These are phyloP conservation scores for Bettongia penicillata DNA, from an alignment of 2,113 vertebrate species.

Conservation along the genomic window DNA sequence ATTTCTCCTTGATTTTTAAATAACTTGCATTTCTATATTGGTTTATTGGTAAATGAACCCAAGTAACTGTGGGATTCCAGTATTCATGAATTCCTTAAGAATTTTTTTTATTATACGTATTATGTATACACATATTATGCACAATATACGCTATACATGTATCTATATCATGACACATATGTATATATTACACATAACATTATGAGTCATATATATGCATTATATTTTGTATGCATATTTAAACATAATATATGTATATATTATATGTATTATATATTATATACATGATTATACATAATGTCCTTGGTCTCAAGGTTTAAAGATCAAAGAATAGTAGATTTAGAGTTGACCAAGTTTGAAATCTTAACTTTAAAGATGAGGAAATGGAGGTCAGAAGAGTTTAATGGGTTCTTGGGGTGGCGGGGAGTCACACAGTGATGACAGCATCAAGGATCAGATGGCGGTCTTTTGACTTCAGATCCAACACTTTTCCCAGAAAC, in stretches of 20 bases:
- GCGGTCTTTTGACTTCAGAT: not conserved
- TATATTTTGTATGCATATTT: too few relatives aligned
- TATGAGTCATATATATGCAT: not conserved
- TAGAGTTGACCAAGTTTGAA: not conserved
- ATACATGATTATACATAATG: not conserved
- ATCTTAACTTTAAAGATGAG: constrained; percentile 1
- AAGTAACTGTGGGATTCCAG: not conserved
- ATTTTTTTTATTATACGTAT: not conserved
- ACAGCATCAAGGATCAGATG: not conserved
- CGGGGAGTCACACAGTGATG: too few relatives aligned
- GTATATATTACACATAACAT: not conserved
- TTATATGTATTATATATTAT: not conserved
- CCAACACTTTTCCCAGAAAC: not conserved
- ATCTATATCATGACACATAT: not conserved
- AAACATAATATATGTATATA: not conserved
- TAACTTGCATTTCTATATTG: not conserved
- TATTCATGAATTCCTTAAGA: not conserved
- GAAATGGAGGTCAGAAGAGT: constrained; percentile 13
- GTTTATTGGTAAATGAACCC: not conserved
- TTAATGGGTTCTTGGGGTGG: not conserved
- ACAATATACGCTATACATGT: not conserved
- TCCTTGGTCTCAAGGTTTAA: not conserved
- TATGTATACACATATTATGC: not conserved
- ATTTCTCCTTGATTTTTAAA: not conserved
- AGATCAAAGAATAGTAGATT: not conserved